Base-by-base conservation (phyloP, 2,797 vertebrate species). In the Phrynocephalus guinanensis region DNA sequence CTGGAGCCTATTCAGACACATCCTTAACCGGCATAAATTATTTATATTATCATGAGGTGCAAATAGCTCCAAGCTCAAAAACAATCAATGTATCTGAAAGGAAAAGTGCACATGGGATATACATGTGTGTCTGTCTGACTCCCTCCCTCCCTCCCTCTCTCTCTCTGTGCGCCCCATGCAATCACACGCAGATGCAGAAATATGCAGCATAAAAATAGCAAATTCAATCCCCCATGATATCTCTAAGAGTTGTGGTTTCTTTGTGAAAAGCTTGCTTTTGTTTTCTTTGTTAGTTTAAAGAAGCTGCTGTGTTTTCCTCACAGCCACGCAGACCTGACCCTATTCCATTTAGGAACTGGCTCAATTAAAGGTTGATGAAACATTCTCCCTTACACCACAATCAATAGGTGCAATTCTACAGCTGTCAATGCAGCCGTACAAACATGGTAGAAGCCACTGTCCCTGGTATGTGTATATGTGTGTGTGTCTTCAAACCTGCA, bases 301-400 rank as follows among this genome's bases (percentile, higher is more conserved):
- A 72, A 83, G 82, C 28, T 52, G 81, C 86, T 92, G 93, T 81
- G 90, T 95, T 90, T 96, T 88, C 80, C 86, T 92, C 93, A 86
- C 71, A 89, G 84, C 89, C 90, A 86, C 91, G 71, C 81, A 26
- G 68, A 75, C 91, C 81, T 94, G 87, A 95, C 94, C 91, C 79
- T 70, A 30, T 92, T 94, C 85, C 93, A 15, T 79, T 95, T 94
- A 91, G 90, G 79, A 93, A 95, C 86, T 26, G 1, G 81, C 81
- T 89, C 92, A 93, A 91, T 94, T 95, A 96, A 92, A 95, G 79
- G 92, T 91, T 95, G 93, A 92, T 93, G 87, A 95, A 96, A 95
- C 78, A 30, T 75, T 90, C 81, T 83, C 86, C 92, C 90, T 91
- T 91, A 86, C 77, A 87, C 84, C 79, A n/a, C 52, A 68, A 94